Evolutionary conservation across 2,113 vertebrate genomes (phyloP).

Genomic region (Gnathonemus echidnorhynchus): DNA sequence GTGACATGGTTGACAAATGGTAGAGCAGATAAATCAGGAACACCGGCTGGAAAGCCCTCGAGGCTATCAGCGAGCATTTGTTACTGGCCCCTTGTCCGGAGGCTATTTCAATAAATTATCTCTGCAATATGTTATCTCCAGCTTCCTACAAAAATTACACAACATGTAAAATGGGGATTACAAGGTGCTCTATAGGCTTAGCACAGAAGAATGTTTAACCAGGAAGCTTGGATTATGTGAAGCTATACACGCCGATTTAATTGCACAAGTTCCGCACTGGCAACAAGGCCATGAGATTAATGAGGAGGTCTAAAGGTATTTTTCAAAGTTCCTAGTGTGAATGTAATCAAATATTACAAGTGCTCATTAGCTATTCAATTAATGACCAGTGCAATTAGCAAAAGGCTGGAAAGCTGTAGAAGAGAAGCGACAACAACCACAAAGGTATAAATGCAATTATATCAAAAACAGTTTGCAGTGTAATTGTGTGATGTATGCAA

Average conservation of each 20-base stretch:
- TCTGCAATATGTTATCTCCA: not conserved
- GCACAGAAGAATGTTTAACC: not conserved
- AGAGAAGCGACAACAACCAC: not conserved
- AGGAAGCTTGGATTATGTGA: not conserved
- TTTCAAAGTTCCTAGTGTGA: not conserved
- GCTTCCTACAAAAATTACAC: not conserved
- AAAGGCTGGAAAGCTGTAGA: not conserved
- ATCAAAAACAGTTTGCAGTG: not conserved
- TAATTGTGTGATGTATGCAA: not conserved
- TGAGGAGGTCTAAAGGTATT: not conserved
- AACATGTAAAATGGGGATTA: not conserved
- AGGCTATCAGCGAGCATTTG: slow-evolving; percentile 2
- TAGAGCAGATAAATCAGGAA: not conserved
- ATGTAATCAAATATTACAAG: not conserved
- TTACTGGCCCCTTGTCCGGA: not conserved
- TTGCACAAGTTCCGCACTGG: not conserved
- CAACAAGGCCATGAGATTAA: not conserved
- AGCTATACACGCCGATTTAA: not conserved
- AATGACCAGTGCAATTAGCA: not conserved
- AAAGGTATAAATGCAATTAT: not conserved
- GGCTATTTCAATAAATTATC: slow-evolving; percentile 5
- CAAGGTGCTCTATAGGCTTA: not conserved
- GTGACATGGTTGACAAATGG: slow-evolving; percentile 3
- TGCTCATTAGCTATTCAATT: not conserved
- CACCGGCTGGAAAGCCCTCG: not conserved